A percentile compares a stretch with the other conserved stretches of the same genome.
Evolutionary conservation across 2,888 invertebrate species (phyloP).

Genomic region (Microplitis manilae): DNA sequence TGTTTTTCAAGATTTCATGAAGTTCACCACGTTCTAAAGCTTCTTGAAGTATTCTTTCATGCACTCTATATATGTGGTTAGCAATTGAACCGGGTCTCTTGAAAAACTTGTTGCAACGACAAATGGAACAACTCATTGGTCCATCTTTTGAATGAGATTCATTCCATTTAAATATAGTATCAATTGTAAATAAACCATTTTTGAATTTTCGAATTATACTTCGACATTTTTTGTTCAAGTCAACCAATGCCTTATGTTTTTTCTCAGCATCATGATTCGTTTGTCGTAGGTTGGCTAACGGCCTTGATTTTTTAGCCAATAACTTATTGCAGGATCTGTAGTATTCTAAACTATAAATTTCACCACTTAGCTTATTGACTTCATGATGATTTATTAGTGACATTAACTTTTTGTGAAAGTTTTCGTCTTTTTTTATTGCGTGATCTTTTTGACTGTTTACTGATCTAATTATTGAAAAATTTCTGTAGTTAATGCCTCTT

Average conservation of each 20-base stretch:
- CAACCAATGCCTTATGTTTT: neutral
- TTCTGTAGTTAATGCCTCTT: neutral
- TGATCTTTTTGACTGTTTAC: neutral
- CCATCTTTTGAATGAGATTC: neutral
- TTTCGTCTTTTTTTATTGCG: neutral
- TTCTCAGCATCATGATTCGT: neutral
- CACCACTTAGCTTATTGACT: neutral
- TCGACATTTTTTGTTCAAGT: constrained; percentile 8
- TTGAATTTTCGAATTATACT: constrained; percentile 12
- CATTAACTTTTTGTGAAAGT: neutral
- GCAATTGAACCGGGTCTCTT: constrained; percentile 7
- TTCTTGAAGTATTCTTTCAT: neutral
- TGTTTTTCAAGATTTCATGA: neutral
- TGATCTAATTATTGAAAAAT: neutral
- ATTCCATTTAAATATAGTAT: constrained; percentile 16
- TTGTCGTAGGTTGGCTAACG: constrained; percentile 4
- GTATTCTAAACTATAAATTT: constrained; percentile 2
- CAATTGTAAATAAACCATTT: constrained; percentile 11
- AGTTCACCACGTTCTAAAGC: constrained; percentile 5
- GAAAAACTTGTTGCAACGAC: constrained; percentile 1
- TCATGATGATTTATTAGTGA: neutral
- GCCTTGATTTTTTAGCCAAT: neutral
- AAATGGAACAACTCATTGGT: constrained; percentile 11
- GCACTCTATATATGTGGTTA: constrained; percentile 8
- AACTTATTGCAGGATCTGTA: constrained; percentile 9